Conservation (phyloP, 2,888 invertebrate genomes). For the Drosophila peninsularis region DNA sequence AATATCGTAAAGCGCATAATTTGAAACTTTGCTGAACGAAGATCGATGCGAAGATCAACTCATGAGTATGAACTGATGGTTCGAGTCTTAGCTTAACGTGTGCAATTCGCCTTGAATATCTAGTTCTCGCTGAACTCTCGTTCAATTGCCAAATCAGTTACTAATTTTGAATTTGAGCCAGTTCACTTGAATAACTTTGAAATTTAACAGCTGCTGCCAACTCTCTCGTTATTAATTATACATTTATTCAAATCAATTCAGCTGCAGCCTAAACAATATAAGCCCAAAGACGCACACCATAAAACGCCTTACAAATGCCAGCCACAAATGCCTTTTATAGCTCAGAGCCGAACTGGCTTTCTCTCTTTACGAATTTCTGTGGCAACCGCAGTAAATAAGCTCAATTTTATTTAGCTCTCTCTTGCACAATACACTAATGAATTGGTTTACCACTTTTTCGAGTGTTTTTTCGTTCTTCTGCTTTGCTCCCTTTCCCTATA, state of each 20-base stretch:
- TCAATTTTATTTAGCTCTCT: conserved; percentile 34
- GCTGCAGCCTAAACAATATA: neutral
- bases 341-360: conserved; percentile 1
- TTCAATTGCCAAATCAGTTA: neutral
- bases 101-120: neutral
- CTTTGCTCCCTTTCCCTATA: neutral
- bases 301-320: neutral
- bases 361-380: conserved; percentile 2
- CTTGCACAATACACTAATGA: conserved; percentile 43
- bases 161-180: neutral
- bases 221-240: neutral
- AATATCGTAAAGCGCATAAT: neutral
- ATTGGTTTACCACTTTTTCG: conserved; percentile 47
- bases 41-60: neutral
- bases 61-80: neutral
- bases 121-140: neutral
- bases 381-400: conserved; percentile 48
- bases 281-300: neutral
- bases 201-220: neutral
- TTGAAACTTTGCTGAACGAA: neutral
- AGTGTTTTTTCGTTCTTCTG: conserved; percentile 15
- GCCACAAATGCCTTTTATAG: conserved; percentile 9
- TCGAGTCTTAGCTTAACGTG: conserved; percentile 1
- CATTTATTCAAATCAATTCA: neutral
- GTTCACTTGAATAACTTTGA: neutral